phyloP scores from a whole-genome alignment of 2,888 invertebrate genomes.

The Timandra comae region DNA sequence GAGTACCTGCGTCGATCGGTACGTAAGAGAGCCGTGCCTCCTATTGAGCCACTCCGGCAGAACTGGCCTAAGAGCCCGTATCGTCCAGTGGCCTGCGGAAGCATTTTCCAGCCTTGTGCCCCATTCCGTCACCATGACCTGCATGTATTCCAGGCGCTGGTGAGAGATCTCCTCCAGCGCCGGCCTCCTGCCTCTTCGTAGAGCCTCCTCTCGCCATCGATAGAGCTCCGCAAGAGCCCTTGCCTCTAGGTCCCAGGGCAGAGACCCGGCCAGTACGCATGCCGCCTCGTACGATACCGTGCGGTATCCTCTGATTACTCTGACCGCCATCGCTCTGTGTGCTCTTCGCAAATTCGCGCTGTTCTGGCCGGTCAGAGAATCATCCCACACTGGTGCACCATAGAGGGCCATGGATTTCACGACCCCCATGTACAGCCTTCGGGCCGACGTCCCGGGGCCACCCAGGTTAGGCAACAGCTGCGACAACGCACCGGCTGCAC shows the following conservation, averaged over 20 bases:
- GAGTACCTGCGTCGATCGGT: neutral
- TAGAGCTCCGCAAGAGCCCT: neutral
- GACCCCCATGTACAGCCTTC: too few relatives aligned
- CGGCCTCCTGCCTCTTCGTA: conserved; percentile 4
- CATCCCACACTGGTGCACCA: too few relatives aligned
- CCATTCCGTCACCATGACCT: neutral
- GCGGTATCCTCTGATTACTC: neutral
- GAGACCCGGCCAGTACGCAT: conserved; percentile 1
- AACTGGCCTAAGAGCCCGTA: neutral
- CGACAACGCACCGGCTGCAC: too few relatives aligned
- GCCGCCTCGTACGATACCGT: conserved; percentile 1
- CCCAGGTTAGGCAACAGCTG: too few relatives aligned
- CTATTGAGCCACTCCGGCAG: neutral
- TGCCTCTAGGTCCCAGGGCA: conserved; percentile 1
- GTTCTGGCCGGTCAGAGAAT: too few relatives aligned
- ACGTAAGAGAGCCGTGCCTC: neutral
- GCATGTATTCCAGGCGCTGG: neutral
- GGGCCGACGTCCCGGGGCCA: too few relatives aligned
- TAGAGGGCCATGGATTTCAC: too few relatives aligned
- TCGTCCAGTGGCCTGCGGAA: too few relatives aligned
- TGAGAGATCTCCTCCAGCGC: neutral
- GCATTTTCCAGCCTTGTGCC: too few relatives aligned
- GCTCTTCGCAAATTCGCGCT: too few relatives aligned
- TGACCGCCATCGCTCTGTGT: neutral
- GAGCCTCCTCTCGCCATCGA: neutral